Evolutionary conservation across 2,888 invertebrate genomes (phyloP).

Genomic region (Mantis religiosa): DNA sequence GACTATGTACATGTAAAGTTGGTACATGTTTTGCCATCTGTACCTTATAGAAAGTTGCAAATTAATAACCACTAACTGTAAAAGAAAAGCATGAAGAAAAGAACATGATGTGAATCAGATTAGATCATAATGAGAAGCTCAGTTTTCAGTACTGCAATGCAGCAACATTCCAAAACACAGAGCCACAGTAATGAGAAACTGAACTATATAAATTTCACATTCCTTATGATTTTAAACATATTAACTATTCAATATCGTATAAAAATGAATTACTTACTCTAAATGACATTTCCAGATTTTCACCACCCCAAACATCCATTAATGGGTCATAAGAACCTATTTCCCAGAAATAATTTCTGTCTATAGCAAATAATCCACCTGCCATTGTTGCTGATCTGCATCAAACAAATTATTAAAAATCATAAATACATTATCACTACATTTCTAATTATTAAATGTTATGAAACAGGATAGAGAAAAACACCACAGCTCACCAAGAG

Average conservation of each 20-base stretch:
- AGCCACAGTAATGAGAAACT: not conserved
- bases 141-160: too few relatives aligned
- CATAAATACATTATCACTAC: too few relatives aligned
- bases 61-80: too few relatives aligned
- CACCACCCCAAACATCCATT: slow-evolving; percentile 97
- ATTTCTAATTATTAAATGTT: too few relatives aligned
- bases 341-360: slow-evolving; percentile 91
- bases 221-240: not conserved
- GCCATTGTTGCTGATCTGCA: slow-evolving; percentile 90
- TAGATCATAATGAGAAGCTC: too few relatives aligned
- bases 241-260: not conserved
- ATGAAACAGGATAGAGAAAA: too few relatives aligned
- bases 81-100: too few relatives aligned
- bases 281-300: slow-evolving; percentile 97
- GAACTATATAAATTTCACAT: not conserved
- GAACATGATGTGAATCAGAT: too few relatives aligned
- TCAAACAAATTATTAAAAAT: not conserved
- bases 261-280: slow-evolving; percentile 57
- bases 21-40: too few relatives aligned
- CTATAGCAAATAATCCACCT: slow-evolving; percentile 94
- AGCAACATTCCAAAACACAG: not conserved
- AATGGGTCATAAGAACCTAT: slow-evolving; percentile 91
- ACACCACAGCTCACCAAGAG: too few relatives aligned
- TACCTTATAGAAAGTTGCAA: too few relatives aligned
- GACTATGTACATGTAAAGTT: too few relatives aligned